Conservation (phyloP, 2,888 invertebrate species). For the Hipparchia sbordonii region DNA sequence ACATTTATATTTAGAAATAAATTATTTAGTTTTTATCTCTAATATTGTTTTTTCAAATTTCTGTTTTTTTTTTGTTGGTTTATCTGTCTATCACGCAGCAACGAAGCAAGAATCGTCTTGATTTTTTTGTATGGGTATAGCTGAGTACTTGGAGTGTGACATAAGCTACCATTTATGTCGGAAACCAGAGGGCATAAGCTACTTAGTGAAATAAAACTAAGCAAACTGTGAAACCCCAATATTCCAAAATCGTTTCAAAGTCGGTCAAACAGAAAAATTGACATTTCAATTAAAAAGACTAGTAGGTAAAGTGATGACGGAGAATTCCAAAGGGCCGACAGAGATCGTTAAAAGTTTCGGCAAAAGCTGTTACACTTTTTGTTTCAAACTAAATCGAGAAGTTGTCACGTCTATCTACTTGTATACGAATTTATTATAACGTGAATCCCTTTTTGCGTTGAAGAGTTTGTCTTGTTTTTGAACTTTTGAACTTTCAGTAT, state of each 20-base stretch:
- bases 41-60: too few relatives aligned
- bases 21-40: too few relatives aligned
- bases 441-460: conserved; percentile 33
- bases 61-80: too few relatives aligned
- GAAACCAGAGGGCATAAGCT: too few relatives aligned
- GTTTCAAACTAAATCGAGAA: conserved; percentile 53
- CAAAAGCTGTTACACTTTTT: conserved; percentile 59
- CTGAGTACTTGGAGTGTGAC: too few relatives aligned
- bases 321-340: conserved; percentile 29
- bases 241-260: conserved; percentile 5
- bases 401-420: conserved; percentile 54
- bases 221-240: not conserved
- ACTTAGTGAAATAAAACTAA: not conserved
- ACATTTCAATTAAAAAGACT: conserved; percentile 34
- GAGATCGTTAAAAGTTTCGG: conserved; percentile 68
- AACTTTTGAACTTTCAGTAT: conserved; percentile 16
- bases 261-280: conserved; percentile 20
- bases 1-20: too few relatives aligned
- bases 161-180: too few relatives aligned
- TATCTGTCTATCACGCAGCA: too few relatives aligned
- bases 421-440: conserved; percentile 48
- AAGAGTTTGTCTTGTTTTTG: conserved; percentile 20
- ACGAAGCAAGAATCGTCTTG: too few relatives aligned
- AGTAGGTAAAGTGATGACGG: conserved; percentile 42
- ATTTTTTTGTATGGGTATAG: too few relatives aligned